Evolutionary conservation across 1,140 invertebrate genomes (phyloP).

Genomic region (Trissolcus basalis): DNA sequence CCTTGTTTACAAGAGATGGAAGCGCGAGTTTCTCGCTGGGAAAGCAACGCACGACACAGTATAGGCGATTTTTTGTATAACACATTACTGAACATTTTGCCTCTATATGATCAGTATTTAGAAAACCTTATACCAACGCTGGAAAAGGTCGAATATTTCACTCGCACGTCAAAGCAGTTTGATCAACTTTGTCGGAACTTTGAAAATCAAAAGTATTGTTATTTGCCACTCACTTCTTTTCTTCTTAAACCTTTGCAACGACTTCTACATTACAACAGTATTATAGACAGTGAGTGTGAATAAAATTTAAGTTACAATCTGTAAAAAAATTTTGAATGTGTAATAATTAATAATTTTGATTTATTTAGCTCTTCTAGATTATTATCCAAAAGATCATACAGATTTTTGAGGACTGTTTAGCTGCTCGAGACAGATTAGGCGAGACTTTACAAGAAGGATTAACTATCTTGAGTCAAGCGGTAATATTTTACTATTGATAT

Average conservation of each 20-base stretch:
- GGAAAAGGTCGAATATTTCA: conserved; percentile 84
- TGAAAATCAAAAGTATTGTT: conserved; percentile 90
- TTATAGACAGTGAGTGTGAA: conserved; percentile 86
- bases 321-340: neutral
- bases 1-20: conserved; percentile 83
- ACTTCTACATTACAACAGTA: conserved; percentile 88
- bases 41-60: conserved; percentile 75
- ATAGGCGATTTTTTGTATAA: conserved; percentile 80
- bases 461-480: conserved; percentile 72
- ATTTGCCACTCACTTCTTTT: conserved; percentile 90
- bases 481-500: too few species aligned
- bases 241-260: conserved; percentile 93
- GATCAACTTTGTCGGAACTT: conserved; percentile 89
- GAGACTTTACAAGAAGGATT: conserved; percentile 72
- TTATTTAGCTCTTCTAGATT: conserved; percentile 81
- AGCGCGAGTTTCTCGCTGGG: conserved; percentile 80
- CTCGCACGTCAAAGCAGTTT: conserved; percentile 83
- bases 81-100: conserved; percentile 72
- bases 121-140: conserved; percentile 85
- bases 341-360: conserved; percentile 5
- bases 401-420: conserved; percentile 86
- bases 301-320: neutral
- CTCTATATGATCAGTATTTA: conserved; percentile 89
- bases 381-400: conserved; percentile 85
- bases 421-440: conserved; percentile 81